phyloP scores from a whole-genome alignment of 2,113 vertebrate species.

The Nanorana parkeri region DNA sequence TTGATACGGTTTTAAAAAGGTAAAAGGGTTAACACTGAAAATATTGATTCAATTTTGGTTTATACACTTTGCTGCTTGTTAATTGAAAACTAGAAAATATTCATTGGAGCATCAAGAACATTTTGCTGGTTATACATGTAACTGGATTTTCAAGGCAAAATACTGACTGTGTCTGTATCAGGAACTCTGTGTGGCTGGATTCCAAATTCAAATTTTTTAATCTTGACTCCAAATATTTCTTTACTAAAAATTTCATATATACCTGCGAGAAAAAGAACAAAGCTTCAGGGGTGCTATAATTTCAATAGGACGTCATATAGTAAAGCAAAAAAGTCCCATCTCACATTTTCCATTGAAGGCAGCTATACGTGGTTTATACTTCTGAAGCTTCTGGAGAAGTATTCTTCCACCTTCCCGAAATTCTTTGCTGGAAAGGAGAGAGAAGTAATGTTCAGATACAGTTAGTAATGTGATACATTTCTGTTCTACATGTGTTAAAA shows the following conservation, averaged over 20 bases:
- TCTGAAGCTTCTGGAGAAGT: conserved; percentile 93
- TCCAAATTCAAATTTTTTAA: conserved; percentile 96
- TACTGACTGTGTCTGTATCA: conserved; percentile 90
- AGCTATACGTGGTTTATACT: conserved; percentile 93
- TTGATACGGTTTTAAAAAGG: neutral
- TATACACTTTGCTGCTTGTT: too few relatives aligned
- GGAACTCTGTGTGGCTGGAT: conserved; percentile 96
- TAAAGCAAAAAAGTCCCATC: conserved; percentile 59
- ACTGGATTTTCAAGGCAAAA: neutral
- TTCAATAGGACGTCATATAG: neutral
- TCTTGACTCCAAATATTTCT: conserved; percentile 94
- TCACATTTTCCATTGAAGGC: conserved; percentile 99
- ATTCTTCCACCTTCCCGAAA: conserved; percentile 96
- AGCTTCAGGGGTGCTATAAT: conserved; percentile 20
- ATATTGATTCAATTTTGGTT: too few relatives aligned
- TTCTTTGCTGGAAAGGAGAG: conserved; percentile 85
- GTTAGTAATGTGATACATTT: too few relatives aligned
- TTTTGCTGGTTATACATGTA: too few relatives aligned
- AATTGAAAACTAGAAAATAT: too few relatives aligned
- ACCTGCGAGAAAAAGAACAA: conserved; percentile 74
- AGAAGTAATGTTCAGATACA: neutral
- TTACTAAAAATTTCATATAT: conserved; percentile 99
- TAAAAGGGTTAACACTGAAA: neutral
- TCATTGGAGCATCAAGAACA: too few relatives aligned
- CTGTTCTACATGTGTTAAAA: neutral